phyloP scores from a whole-genome alignment of 53 echinoderm and acorn worm species.

The Paracentrotus lividus region DNA sequence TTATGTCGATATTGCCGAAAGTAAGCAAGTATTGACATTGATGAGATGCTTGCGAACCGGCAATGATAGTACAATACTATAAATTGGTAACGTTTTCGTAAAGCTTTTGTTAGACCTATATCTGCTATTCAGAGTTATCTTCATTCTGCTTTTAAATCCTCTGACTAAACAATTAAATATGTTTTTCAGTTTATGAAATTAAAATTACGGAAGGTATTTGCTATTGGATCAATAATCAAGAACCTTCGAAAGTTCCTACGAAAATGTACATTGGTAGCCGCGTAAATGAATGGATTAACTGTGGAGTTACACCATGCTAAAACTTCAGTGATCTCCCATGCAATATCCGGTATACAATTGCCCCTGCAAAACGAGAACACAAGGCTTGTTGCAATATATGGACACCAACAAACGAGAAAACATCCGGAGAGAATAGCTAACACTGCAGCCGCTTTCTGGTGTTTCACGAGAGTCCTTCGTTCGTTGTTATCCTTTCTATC shows the following conservation, averaged over 20 bases:
- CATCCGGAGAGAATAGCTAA: conserved; percentile 57
- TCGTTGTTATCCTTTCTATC: not conserved
- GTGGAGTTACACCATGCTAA: conserved; percentile 86
- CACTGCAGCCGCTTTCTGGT: conserved; percentile 65
- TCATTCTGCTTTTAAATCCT: no score
- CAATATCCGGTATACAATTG: conserved; percentile 16
- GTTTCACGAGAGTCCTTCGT: not conserved
- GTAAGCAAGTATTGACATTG: no score
- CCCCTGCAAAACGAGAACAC: conserved; percentile 35
- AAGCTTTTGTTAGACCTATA: no score
- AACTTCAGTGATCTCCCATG: conserved; percentile 76
- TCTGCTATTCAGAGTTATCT: no score
- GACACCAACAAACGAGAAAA: conserved; percentile 70
- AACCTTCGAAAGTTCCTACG: conserved; percentile 71
- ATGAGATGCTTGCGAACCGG: no score
- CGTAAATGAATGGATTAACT: conserved; percentile 88
- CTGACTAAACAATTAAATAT: no score
- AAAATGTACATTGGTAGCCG: conserved; percentile 81
- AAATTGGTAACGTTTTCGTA: no score
- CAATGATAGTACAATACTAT: no score
- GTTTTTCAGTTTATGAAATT: no score
- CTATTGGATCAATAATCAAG: conserved; percentile 17
- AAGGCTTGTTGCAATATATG: conserved; percentile 57
- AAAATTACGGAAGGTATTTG: no score
- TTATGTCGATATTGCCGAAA: no score